Conservation (phyloP, 2,113 vertebrate species). For the Rhinoderma darwinii region DNA sequence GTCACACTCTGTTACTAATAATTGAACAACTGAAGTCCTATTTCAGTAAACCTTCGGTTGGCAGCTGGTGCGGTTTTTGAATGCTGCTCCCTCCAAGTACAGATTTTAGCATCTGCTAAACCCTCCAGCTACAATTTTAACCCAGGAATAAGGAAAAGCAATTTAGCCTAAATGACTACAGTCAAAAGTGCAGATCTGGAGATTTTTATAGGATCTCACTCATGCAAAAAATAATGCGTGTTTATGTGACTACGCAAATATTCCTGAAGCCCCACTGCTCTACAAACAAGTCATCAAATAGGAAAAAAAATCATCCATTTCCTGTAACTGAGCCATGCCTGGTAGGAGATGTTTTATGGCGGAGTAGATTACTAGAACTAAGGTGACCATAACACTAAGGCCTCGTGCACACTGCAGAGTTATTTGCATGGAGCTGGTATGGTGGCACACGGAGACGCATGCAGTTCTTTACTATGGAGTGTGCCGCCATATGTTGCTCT, state of each 20-base stretch:
- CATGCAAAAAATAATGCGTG: constrained; percentile 17
- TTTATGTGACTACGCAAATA: constrained; percentile 15
- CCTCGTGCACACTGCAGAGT: too few relatives aligned
- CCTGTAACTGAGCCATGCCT: not conserved
- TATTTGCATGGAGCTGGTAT: too few relatives aligned
- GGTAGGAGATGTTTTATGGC: not conserved
- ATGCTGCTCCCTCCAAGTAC: constrained; percentile 19
- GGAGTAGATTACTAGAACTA: not conserved
- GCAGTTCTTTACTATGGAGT: not conserved
- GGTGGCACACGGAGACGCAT: not conserved
- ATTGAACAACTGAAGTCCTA: constrained; percentile 1
- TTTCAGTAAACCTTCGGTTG: constrained; percentile 29
- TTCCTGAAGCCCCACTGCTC: constrained; percentile 14
- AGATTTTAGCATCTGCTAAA: constrained; percentile 48
- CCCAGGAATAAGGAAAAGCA: constrained; percentile 38
- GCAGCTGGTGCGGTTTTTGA: constrained; percentile 23
- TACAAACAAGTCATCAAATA: constrained; percentile 18
- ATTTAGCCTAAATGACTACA: constrained; percentile 39
- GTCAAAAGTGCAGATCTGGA: constrained; percentile 36
- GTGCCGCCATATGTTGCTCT: not conserved
- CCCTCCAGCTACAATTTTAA: constrained; percentile 42
- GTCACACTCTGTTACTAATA: constrained; percentile 24
- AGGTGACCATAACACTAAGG: not conserved
- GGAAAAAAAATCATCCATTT: not conserved
- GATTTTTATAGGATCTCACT: constrained; percentile 21